Evolutionary conservation across 2,113 vertebrate species (phyloP), one percentile per base, ranked within the genome.

Genomic region (Macquaria australasica): DNA sequence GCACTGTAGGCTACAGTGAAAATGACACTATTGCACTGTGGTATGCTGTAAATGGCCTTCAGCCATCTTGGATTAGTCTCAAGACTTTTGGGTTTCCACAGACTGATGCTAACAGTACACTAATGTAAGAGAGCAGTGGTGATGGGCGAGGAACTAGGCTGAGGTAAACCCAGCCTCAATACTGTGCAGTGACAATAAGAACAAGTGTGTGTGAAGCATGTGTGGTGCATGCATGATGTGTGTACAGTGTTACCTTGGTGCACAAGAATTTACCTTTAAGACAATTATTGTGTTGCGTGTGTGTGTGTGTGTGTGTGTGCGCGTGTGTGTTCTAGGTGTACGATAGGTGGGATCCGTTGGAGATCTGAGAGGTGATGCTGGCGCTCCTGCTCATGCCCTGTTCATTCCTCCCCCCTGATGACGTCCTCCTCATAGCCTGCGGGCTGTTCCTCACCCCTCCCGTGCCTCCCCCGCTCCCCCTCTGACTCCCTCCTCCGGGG

Each of bases 291-390:
- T 81, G 66, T 69, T 41, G 60, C n/a, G 18, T 62, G 69, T 67
- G 72, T 74, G 25, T 50, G n/a, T 21, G 34, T 60, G 70, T 63
- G 45, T 74, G 80, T 87, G 53, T 81, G 63, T 60, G 69, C 50
- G 43, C 59, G 34, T 34, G 23, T 51, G 63, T 43, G 53, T 95
- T 93, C 96, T 98, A 99, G 90, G 98, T 98, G 91, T 97, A 99
- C 88, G 98, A 99, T 96, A 99, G 96, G 94, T 99, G 98, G 93
- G 98, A 99, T 93, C 98, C 98, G 91, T 98, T 99, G 96, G 98
- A 99, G 95, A 99, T 99, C 94, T 99, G 98, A 95, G 98, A 98
- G 95, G 98, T 97, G 96, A 99, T 97, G 96, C 98, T 99, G 95
- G 98, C 94, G 95, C 98, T 99, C 95, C 98, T 97, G 96, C 97